These are phyloP conservation scores for Idaea biselata DNA, from an alignment of 2,888 invertebrate species.

Conservation along the genomic window DNA sequence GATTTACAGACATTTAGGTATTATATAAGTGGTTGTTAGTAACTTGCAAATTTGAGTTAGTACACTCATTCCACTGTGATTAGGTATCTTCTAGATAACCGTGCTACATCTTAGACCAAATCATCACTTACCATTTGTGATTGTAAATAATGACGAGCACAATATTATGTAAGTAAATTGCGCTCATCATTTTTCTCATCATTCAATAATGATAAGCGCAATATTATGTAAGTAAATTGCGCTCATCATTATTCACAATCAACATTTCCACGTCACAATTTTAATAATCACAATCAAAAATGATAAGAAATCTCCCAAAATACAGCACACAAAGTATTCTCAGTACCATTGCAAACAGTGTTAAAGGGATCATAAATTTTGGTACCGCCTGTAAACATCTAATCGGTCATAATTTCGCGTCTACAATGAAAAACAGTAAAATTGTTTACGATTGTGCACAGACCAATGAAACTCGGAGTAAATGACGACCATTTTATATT, in stretches of 20 bases:
- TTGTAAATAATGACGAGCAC: too few species aligned
- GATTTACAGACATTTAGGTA: too few species aligned
- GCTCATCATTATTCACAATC: neutral
- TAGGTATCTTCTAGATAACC: too few species aligned
- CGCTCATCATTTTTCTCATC: too few species aligned
- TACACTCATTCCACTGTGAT: too few species aligned
- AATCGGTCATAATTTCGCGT: slow-evolving; percentile 43
- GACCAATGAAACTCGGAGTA: slow-evolving; percentile 39
- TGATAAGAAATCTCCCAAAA: neutral
- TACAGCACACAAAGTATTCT: slow-evolving; percentile 2
- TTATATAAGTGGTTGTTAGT: too few species aligned
- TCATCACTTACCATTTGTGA: too few species aligned
- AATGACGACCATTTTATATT: slow-evolving; percentile 47
- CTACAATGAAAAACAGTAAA: slow-evolving; percentile 56
- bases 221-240: too few species aligned
- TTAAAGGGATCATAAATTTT: slow-evolving; percentile 36
- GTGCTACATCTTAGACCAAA: too few species aligned
- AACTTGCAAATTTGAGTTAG: too few species aligned
- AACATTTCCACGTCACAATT: slow-evolving; percentile 4
- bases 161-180: too few species aligned
- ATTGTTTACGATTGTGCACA: slow-evolving; percentile 49
- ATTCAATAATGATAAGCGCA: too few species aligned
- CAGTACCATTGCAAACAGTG: slow-evolving; percentile 18
- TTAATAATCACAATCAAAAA: neutral
- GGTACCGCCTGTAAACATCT: slow-evolving; percentile 37